phyloP scores from a whole-genome alignment of 2,113 vertebrate genomes.

The Pteronura brasiliensis region DNA sequence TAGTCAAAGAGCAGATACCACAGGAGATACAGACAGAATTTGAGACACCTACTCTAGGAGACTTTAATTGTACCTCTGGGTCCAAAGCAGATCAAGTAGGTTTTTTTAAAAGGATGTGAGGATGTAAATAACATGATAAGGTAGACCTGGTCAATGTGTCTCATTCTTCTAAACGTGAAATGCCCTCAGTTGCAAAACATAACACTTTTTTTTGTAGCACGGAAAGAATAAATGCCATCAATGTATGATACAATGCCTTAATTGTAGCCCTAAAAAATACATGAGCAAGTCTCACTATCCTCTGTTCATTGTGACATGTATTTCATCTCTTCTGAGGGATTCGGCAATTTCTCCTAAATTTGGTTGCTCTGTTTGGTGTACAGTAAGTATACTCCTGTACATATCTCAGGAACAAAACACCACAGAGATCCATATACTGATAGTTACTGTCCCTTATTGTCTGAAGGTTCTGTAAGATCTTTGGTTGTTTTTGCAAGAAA shows the following conservation, averaged over 20 bases:
- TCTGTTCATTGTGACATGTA: not conserved
- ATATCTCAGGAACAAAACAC: not conserved
- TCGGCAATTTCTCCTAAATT: not conserved
- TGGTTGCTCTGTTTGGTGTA: not conserved
- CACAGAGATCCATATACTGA: not conserved
- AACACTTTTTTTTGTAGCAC: not conserved
- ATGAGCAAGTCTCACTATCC: not conserved
- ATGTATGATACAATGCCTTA: not conserved
- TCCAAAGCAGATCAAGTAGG: not conserved
- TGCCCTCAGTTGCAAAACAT: not conserved
- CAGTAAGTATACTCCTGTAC: not conserved
- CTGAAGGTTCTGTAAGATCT: not conserved
- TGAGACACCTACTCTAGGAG: not conserved
- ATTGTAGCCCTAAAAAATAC: not conserved
- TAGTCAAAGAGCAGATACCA: not conserved
- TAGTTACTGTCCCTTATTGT: not conserved
- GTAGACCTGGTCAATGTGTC: not conserved
- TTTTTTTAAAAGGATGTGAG: not conserved
- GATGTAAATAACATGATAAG: not conserved
- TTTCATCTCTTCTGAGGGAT: not conserved
- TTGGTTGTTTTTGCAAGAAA: not conserved
- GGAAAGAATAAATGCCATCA: not conserved
- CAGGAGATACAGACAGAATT: not conserved
- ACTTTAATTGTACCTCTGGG: not conserved
- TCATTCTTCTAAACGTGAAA: not conserved